phyloP scores from a whole-genome alignment of 2,888 invertebrate species.

The Pachliopta kotzebuea region DNA sequence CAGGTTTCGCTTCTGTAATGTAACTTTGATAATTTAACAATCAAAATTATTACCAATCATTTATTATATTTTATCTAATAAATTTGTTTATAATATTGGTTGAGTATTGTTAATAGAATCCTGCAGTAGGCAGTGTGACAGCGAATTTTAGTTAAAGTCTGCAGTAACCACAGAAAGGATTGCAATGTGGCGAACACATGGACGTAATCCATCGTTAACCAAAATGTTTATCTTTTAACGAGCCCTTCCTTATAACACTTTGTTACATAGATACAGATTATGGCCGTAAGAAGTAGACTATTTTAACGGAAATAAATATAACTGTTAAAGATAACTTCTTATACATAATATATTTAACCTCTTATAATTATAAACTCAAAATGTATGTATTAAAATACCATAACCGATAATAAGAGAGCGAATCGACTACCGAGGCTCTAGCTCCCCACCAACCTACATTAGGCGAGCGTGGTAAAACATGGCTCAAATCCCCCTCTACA shows the following conservation, averaged over 20 bases:
- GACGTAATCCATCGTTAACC: constrained; percentile 43
- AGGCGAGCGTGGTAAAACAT: no score
- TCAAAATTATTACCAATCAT: no score
- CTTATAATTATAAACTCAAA: background rate
- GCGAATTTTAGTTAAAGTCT: constrained; percentile 28
- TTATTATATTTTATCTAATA: no score
- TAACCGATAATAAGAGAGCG: no score
- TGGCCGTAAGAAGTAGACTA: background rate
- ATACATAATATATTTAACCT: background rate
- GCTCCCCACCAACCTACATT: no score
- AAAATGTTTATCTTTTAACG: constrained; percentile 39
- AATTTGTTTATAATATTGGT: no score
- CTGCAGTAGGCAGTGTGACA: constrained; percentile 37
- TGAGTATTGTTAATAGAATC: no score
- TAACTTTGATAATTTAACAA: no score
- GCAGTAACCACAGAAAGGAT: constrained; percentile 39
- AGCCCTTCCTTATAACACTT: constrained; percentile 32
- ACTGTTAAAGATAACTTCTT: background rate
- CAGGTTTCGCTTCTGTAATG: no score
- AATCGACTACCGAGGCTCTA: no score
- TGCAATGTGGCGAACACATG: constrained; percentile 70
- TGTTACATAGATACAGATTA: constrained; percentile 27
- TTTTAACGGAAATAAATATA: background rate
- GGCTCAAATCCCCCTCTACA: no score
- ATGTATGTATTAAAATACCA: no score